Percentiles rank a stretch among this genome's conserved stretches.
phyloP scores from a whole-genome alignment of 2,888 invertebrate genomes.

The Polyploca ridens region DNA sequence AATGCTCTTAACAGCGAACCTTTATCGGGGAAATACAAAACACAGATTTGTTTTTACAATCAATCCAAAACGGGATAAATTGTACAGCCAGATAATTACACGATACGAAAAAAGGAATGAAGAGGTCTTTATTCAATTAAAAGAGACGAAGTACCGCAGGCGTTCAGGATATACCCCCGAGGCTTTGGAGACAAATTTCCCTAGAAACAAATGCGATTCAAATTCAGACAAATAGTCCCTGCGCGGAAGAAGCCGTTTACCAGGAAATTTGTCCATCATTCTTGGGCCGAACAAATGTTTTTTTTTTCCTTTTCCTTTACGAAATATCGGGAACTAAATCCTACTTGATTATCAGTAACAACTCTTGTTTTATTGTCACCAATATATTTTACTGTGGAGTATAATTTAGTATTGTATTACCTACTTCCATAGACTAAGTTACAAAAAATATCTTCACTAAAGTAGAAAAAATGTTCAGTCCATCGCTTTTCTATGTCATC shows the following conservation, averaged over 20 bases:
- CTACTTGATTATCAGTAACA: slow-evolving; percentile 32
- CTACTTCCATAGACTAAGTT: neutral
- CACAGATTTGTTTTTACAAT: slow-evolving; percentile 19
- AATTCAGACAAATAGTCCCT: slow-evolving; percentile 84
- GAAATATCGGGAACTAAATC: slow-evolving; percentile 38
- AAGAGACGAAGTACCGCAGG: slow-evolving; percentile 66
- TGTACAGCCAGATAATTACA: slow-evolving; percentile 53
- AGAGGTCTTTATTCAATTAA: slow-evolving; percentile 76
- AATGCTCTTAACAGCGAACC: slow-evolving; percentile 49
- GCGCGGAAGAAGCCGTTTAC: slow-evolving; percentile 79
- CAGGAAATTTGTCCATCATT: slow-evolving; percentile 82
- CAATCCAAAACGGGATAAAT: slow-evolving; percentile 25
- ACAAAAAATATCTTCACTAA: neutral
- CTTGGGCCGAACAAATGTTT: slow-evolving; percentile 73
- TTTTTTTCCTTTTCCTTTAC: slow-evolving; percentile 64
- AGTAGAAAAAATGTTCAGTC: neutral
- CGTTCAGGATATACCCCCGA: slow-evolving; percentile 64
- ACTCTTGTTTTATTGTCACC: slow-evolving; percentile 26
- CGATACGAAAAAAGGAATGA: slow-evolving; percentile 47
- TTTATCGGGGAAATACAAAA: slow-evolving; percentile 44
- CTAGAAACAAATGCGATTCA: slow-evolving; percentile 82
- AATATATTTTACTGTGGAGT: neutral
- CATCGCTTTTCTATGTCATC: slow-evolving; percentile 10
- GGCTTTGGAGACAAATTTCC: slow-evolving; percentile 82
- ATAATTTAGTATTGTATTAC: neutral